Evolutionary conservation across 2,797 vertebrate species (phyloP), one percentile per base, ranked within the genome.

Genomic region (Podarcis lilfordi): DNA sequence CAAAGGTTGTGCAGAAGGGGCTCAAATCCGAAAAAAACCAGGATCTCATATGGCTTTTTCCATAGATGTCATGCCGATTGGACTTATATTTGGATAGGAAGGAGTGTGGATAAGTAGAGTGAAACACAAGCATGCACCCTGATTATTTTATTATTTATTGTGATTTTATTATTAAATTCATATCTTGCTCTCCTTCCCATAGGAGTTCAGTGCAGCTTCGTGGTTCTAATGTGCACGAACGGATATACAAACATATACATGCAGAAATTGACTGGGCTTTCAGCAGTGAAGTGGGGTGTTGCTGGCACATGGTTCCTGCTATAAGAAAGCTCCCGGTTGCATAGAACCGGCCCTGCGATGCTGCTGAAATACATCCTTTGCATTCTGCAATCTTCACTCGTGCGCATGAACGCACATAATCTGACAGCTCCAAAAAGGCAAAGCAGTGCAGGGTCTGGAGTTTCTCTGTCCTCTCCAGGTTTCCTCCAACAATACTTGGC

Each of bases 391-490:
- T 78, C 88, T 21, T 85, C 27, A 10, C 77, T 88, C 59, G 89
- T 80, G 90, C 89, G 76, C 78, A 89, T 92, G 91, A 88, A 76
- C 82, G 92, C 3, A 2, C 75, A 89, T 32, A 86, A 89, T 92
- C 90, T 93, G 95, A 95, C 95, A 92, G 94, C 95, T 96, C 93
- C 94, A 95, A 93, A 91, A 94, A 96, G 95, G 93, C 94, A 96
- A 96, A 95, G 93, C 92, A 89, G 93, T 93, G 88, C 91, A 19
- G 86, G 86, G 96, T 95, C 97, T 97, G 96, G 96, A 97, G 91
- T 97, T 97, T 97, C 96, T 97, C 96, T 97, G 93, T 89, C 94
- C 91, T 96, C 96, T 93, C 92, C 92, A 95, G 92, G 95, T 96
- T 95, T 94, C 95, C 96, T 96, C 95, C 96, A 96, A 94, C 91